These are phyloP conservation scores for Leucoptera coffeella DNA, from an alignment of 2,888 invertebrate species.

Conservation along the genomic window DNA sequence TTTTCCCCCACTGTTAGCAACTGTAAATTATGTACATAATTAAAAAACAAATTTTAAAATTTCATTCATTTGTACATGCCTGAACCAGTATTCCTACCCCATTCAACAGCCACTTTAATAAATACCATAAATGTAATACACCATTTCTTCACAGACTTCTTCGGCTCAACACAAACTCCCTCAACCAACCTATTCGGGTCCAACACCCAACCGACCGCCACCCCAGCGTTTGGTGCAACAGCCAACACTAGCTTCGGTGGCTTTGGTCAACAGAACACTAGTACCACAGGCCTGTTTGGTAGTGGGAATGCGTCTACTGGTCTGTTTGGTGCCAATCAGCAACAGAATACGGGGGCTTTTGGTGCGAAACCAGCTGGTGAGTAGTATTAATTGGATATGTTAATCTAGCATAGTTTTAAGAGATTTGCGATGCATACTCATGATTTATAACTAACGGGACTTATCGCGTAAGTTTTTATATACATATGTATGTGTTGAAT, in stretches of 20 bases:
- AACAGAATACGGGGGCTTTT: slow-evolving; percentile 53
- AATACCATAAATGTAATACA: not conserved
- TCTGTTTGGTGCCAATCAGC: slow-evolving; percentile 54
- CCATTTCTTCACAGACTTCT: slow-evolving; percentile 29
- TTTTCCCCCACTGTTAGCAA: too few relatives aligned
- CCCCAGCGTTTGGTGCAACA: slow-evolving; percentile 61
- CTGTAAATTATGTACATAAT: too few relatives aligned
- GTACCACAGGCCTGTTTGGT: slow-evolving; percentile 58
- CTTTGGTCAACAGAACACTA: slow-evolving; percentile 34
- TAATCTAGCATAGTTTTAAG: not conserved
- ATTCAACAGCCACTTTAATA: not conserved
- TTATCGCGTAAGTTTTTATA: too few relatives aligned
- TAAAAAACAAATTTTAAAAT: too few relatives aligned
- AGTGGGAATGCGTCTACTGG: slow-evolving; percentile 31
- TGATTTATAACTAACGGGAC: too few relatives aligned
- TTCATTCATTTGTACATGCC: too few relatives aligned
- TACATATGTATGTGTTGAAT: too few relatives aligned
- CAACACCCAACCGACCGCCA: slow-evolving; percentile 23
- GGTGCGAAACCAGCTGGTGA: slow-evolving; percentile 33
- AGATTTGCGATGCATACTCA: too few relatives aligned
- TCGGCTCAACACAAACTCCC: slow-evolving; percentile 35
- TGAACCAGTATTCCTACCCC: too few relatives aligned
- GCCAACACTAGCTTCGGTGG: slow-evolving; percentile 32
- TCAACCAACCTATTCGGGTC: slow-evolving; percentile 26
- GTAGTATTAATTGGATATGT: not conserved